Evolutionary conservation across 2,797 vertebrate species (phyloP).

Genomic region (Sebastes nivosus): DNA sequence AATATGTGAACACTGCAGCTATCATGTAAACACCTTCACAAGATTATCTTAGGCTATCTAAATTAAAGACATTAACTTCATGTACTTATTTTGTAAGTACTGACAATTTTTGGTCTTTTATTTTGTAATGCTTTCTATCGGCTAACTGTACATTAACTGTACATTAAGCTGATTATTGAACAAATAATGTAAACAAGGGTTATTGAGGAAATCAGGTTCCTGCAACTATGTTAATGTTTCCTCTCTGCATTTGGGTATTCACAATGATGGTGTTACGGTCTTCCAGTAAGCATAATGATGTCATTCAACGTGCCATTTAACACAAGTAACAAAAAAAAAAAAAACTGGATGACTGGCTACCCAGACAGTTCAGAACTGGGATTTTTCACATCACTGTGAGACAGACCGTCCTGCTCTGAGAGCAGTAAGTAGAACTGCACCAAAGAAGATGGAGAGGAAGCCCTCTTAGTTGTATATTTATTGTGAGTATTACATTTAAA

Average conservation of each 20-base stretch:
- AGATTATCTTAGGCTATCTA: not conserved
- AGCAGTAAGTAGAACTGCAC: not conserved
- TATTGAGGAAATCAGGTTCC: not conserved
- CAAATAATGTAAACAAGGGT: not conserved
- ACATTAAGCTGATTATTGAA: not conserved
- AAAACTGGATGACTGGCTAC: not conserved
- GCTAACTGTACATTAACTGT: not conserved
- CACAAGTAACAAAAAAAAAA: not conserved
- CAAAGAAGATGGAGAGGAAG: not conserved
- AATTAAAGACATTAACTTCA: not conserved
- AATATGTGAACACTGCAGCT: not conserved
- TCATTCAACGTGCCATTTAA: not conserved
- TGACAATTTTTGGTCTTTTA: not conserved
- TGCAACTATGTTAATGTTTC: not conserved
- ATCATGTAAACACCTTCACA: not conserved
- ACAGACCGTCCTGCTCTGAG: not conserved
- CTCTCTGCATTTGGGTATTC: not conserved
- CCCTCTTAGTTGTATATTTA: not conserved
- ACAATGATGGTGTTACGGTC: not conserved
- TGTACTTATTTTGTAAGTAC: not conserved
- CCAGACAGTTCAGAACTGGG: not conserved
- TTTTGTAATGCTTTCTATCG: not conserved
- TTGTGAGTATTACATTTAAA: not conserved
- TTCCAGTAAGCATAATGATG: not conserved
- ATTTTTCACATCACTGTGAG: constrained; percentile 9